These are phyloP conservation scores for Chorisops tibialis DNA, from an alignment of 2,888 invertebrate genomes.

Conservation along the genomic window DNA sequence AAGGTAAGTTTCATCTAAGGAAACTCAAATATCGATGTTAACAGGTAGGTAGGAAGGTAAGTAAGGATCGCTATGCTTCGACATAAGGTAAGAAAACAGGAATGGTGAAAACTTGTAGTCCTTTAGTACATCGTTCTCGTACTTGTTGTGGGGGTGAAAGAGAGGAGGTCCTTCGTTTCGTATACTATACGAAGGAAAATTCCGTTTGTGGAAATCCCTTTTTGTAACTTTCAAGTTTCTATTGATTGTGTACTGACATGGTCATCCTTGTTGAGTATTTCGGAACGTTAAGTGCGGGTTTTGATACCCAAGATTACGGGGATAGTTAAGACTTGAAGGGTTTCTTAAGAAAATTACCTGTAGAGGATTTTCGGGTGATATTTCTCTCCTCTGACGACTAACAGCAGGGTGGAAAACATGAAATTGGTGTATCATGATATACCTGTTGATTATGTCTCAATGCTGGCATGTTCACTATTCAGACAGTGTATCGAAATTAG, in stretches of 20 bases:
- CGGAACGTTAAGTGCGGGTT: slow-evolving; percentile 24
- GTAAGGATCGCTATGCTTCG: too few relatives aligned
- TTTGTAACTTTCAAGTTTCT: slow-evolving; percentile 19
- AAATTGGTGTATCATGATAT: slow-evolving; percentile 23
- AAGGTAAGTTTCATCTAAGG: too few relatives aligned
- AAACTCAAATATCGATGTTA: too few relatives aligned
- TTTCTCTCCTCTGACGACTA: slow-evolving; percentile 2
- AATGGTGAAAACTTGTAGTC: too few relatives aligned
- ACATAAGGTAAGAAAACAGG: too few relatives aligned
- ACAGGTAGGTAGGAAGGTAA: too few relatives aligned
- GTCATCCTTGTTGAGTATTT: slow-evolving; percentile 24
- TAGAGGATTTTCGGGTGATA: slow-evolving; percentile 20
- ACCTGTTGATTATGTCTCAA: slow-evolving; percentile 25
- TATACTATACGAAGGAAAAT: slow-evolving; percentile 13
- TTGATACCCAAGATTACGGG: slow-evolving; percentile 24
- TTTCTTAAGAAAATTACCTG: slow-evolving; percentile 25
- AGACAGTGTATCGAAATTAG: too few relatives aligned
- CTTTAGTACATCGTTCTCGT: background rate
- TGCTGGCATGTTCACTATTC: background rate
- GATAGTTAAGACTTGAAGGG: slow-evolving; percentile 25
- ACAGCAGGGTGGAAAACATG: slow-evolving; percentile 14
- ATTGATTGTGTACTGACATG: slow-evolving; percentile 25
- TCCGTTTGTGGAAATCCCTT: slow-evolving; percentile 21
- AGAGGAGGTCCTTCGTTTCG: background rate
- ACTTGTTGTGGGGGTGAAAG: background rate